Percentiles rank a stretch among this genome's conserved stretches.
Evolutionary conservation across 2,888 invertebrate genomes (phyloP).

Genomic region (Tipula helvola): DNA sequence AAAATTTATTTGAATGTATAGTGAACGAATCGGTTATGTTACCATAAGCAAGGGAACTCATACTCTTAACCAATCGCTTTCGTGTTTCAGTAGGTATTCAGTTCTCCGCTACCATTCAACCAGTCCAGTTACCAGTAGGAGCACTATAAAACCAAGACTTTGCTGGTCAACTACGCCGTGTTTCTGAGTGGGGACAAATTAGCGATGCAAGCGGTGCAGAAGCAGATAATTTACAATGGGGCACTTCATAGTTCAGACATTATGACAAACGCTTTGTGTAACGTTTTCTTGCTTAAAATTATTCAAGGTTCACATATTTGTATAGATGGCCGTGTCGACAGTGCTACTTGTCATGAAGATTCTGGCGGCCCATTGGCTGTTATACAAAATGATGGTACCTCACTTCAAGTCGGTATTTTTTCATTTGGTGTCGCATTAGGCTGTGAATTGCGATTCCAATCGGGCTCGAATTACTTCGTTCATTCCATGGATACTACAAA

Average conservation of each 20-base stretch:
- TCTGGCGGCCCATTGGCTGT: constrained; percentile 24
- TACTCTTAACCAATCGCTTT: neutral
- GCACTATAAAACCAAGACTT: neutral
- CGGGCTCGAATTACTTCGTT: neutral
- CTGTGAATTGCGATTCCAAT: neutral
- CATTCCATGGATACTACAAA: neutral
- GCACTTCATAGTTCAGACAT: neutral
- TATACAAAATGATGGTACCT: neutral
- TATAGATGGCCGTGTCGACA: constrained; percentile 22
- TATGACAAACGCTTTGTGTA: neutral
- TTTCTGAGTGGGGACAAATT: constrained; percentile 5
- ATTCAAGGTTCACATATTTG: constrained; percentile 22
- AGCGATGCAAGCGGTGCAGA: neutral
- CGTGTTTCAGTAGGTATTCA: neutral
- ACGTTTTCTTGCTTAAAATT: neutral
- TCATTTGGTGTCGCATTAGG: neutral
- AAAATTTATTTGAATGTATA: neutral
- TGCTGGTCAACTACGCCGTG: neutral
- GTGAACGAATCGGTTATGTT: neutral
- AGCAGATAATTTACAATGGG: neutral
- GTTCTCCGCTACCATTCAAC: neutral
- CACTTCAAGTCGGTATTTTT: neutral
- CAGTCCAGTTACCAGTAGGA: neutral
- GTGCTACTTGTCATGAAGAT: constrained; percentile 28
- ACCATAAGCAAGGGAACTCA: neutral